These are phyloP conservation scores for zebrafish (Danio rerio) DNA, from an alignment of 2,113 vertebrate genomes.

Conservation along the genomic window GRCz12tu NC_133187.1:20368001-20368500, in stretches of 20 bases:
- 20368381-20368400: not conserved
- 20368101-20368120: slow-evolving; percentile 11
- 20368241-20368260: not conserved
- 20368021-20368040: slow-evolving; percentile 38
- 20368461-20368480: slow-evolving; percentile 46
- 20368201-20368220: slow-evolving; percentile 32
- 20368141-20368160: slow-evolving; percentile 32
- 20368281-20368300: not conserved
- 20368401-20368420: not conserved
- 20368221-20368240: not conserved
- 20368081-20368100: not conserved
- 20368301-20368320: slow-evolving; percentile 47
- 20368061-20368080: not conserved
- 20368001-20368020: slow-evolving; percentile 44
- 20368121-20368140: slow-evolving; percentile 26
- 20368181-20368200: slow-evolving; percentile 28
- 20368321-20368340: not conserved
- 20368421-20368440: not conserved
- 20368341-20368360: not conserved
- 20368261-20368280: not conserved
- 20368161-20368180: slow-evolving; percentile 31
- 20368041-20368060: not conserved
- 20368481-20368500: slow-evolving; percentile 14
- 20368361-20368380: not conserved
- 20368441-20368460: not conserved